These are phyloP conservation scores for Drosophila elegans DNA, from an alignment of 1,140 invertebrate genomes.

Conservation along the genomic window DNA sequence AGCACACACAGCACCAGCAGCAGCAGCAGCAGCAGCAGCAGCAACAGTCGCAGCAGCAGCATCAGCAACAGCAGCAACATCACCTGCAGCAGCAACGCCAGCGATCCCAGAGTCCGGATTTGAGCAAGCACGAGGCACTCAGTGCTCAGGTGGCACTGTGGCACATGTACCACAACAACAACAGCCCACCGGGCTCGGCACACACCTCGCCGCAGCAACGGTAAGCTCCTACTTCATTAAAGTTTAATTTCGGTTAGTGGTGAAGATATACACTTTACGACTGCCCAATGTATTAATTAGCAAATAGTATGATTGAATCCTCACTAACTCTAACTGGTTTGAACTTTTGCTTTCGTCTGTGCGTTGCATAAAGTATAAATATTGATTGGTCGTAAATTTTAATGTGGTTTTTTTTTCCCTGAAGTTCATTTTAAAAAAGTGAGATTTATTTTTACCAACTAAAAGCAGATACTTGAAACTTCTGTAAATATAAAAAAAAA, in stretches of 20 bases:
- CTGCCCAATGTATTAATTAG: slow-evolving; percentile 4
- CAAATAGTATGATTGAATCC: neutral
- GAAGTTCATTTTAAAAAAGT: too few species aligned
- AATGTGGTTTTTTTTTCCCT: too few species aligned
- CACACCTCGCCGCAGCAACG: slow-evolving; percentile 78
- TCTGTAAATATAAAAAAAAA: too few species aligned
- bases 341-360: neutral
- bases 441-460: too few species aligned
- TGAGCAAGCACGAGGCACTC: slow-evolving; percentile 87
- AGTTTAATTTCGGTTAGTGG: neutral
- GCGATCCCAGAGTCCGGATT: slow-evolving; percentile 86
- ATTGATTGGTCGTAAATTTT: too few species aligned
- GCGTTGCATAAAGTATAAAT: too few species aligned
- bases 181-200: slow-evolving; percentile 78
- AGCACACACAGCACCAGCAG: slow-evolving; percentile 82
- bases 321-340: neutral
- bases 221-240: slow-evolving; percentile 34
- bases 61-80: slow-evolving; percentile 81
- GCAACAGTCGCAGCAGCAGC: slow-evolving; percentile 85
- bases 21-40: slow-evolving; percentile 86
- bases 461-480: too few species aligned
- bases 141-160: slow-evolving; percentile 91
- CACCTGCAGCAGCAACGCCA: slow-evolving; percentile 84
- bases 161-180: slow-evolving; percentile 92
- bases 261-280: neutral